Percentiles rank a stretch among this genome's conserved stretches.
Evolutionary conservation across 2,113 vertebrate genomes (phyloP).

Genomic region (Hoplias malabaricus): DNA sequence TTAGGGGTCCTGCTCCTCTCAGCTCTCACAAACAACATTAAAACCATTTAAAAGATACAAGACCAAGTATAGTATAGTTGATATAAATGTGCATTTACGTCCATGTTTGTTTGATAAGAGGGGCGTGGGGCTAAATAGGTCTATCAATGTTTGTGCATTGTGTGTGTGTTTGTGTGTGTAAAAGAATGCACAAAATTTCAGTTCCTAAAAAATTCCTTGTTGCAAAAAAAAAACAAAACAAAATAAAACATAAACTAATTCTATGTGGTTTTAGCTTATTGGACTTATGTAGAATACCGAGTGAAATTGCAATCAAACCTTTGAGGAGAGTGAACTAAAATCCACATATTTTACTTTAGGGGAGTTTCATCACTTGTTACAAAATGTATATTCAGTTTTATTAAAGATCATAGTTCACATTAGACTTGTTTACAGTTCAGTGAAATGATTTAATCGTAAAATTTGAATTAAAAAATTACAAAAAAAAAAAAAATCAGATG

Average conservation of each 20-base stretch:
- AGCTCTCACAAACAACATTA: conserved; percentile 62
- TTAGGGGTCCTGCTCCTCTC: conserved; percentile 44
- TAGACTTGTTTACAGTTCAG: not conserved
- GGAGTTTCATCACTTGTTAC: too few relatives aligned
- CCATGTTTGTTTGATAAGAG: not conserved
- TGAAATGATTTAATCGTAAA: conserved; percentile 19
- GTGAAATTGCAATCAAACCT: not conserved
- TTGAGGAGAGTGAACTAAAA: not conserved
- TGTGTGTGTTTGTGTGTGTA: too few relatives aligned
- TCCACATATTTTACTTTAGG: not conserved
- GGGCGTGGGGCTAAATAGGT: not conserved
- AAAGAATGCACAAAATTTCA: not conserved
- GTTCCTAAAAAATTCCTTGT: not conserved
- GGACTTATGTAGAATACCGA: not conserved
- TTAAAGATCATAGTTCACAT: not conserved
- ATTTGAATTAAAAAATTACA: conserved; percentile 15
- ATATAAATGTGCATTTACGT: conserved; percentile 39
- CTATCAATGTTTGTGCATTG: not conserved
- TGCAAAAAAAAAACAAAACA: not conserved
- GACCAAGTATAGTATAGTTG: conserved; percentile 11
- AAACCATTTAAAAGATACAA: conserved; percentile 71
- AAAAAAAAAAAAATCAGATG: not conserved
- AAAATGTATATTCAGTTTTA: not conserved
- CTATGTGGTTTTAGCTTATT: conserved; percentile 7
- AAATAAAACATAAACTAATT: not conserved